Evolutionary conservation across 2,888 invertebrate species (phyloP).

Genomic region (Mythimna albipuncta): DNA sequence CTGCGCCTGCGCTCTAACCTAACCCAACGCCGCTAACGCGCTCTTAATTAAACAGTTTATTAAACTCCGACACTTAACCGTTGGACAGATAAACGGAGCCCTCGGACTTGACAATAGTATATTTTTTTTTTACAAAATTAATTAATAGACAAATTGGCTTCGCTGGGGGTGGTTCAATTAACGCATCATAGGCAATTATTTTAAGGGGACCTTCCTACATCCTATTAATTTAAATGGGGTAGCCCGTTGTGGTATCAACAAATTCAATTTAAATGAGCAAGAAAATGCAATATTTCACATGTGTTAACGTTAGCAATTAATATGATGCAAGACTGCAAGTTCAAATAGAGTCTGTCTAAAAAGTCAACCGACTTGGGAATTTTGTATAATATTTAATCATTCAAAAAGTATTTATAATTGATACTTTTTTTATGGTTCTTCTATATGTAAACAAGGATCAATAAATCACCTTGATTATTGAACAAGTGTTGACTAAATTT

Average conservation of each 20-base stretch:
- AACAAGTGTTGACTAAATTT: too few relatives aligned
- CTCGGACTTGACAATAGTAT: conserved; percentile 68
- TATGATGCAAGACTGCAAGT: neutral
- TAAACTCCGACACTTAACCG: conserved; percentile 89
- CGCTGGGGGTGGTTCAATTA: conserved; percentile 78
- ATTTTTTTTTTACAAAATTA: conserved; percentile 75
- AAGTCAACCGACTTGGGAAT: too few relatives aligned
- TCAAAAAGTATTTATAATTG: too few relatives aligned
- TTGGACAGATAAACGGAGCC: conserved; percentile 77
- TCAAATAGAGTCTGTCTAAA: too few relatives aligned
- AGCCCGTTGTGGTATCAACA: neutral
- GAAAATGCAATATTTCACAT: neutral
- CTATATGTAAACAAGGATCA: too few relatives aligned
- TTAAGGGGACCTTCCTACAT: conserved; percentile 46
- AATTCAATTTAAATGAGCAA: neutral
- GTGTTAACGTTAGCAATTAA: neutral
- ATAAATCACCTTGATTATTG: too few relatives aligned
- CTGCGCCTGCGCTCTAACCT: conserved; percentile 77
- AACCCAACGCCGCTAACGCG: conserved; percentile 77
- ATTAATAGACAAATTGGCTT: conserved; percentile 86
- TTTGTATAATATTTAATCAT: too few relatives aligned
- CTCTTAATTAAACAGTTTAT: conserved; percentile 89
- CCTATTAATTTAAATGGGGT: conserved; percentile 49
- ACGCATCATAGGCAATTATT: conserved; percentile 64
- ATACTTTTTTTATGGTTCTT: too few relatives aligned